A percentile compares a stretch with the other conserved stretches of the same genome.
These are phyloP conservation scores for Gila robusta DNA, from an alignment of 2,797 vertebrate species.

Conservation along the genomic window DNA sequence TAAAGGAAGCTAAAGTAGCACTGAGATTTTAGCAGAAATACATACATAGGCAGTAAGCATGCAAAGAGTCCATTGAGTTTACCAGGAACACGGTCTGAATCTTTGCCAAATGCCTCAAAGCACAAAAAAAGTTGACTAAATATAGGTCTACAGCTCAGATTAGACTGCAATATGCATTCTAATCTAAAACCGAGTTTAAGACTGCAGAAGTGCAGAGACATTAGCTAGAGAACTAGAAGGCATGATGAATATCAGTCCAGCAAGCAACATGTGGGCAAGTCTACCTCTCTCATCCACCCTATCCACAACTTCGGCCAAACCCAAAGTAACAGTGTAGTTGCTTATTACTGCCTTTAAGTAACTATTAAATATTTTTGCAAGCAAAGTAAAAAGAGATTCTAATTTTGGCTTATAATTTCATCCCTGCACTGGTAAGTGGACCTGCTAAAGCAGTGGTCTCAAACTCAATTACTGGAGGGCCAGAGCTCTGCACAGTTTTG, in stretches of 20 bases:
- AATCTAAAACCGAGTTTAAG: neutral
- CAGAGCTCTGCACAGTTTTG: no score
- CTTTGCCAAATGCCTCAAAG: neutral
- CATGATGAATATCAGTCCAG: slow-evolving; percentile 4
- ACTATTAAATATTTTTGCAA: slow-evolving; percentile 11
- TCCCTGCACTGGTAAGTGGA: slow-evolving; percentile 23
- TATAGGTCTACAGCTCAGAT: neutral
- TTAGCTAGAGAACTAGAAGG: neutral
- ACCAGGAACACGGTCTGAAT: no score
- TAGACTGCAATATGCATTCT: neutral
- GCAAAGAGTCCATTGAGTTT: neutral
- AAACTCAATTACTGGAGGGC: no score
- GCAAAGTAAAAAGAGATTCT: slow-evolving; percentile 21
- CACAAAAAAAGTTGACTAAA: neutral
- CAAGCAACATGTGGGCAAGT: slow-evolving; percentile 7
- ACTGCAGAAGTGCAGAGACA: neutral
- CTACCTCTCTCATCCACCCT: neutral
- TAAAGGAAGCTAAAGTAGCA: neutral
- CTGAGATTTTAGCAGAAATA: neutral
- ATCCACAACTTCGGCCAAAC: neutral
- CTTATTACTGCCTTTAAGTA: slow-evolving; percentile 24
- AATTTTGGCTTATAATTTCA: slow-evolving; percentile 7
- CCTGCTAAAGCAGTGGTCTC: slow-evolving; percentile 48
- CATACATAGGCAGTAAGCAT: neutral
- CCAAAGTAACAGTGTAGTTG: neutral